Percentiles rank a stretch among this genome's conserved stretches.
These are phyloP conservation scores for Mimas tiliae DNA, from an alignment of 2,888 invertebrate species.

Conservation along the genomic window DNA sequence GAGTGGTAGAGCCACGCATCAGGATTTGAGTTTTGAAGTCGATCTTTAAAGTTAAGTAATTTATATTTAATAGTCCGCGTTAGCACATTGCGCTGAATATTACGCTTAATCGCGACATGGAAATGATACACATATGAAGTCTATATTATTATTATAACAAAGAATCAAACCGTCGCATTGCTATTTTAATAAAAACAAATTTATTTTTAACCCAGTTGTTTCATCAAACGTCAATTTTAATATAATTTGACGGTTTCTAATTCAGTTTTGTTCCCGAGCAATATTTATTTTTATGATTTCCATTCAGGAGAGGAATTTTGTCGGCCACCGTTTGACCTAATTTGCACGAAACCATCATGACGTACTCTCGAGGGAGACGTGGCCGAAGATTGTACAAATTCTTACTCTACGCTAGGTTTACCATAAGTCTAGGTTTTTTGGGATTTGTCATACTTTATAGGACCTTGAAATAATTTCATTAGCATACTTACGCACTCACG, in stretches of 20 bases:
- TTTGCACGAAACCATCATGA: constrained; percentile 9
- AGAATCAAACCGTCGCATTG: no score
- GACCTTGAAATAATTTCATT: background rate
- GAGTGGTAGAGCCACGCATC: no score
- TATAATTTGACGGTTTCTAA: background rate
- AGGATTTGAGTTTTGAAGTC: no score
- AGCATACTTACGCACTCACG: no score
- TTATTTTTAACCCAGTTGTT: background rate
- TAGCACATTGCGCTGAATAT: no score
- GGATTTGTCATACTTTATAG: background rate
- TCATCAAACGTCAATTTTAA: background rate
- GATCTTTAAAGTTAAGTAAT: no score
- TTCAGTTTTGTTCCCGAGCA: background rate
- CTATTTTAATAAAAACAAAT: background rate
- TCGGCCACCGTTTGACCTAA: constrained; percentile 15
- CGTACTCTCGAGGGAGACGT: background rate
- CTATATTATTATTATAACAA: no score
- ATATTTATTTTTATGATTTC: constrained; percentile 20
- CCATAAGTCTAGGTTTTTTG: background rate
- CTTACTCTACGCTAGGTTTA: constrained; percentile 4
- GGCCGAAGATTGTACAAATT: constrained; percentile 16
- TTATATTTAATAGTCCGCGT: no score
- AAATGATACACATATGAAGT: no score
- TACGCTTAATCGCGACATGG: no score
- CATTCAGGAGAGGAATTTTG: background rate